phyloP scores from a whole-genome alignment of 2,797 vertebrate genomes.

The Clarias pachynema region DNA sequence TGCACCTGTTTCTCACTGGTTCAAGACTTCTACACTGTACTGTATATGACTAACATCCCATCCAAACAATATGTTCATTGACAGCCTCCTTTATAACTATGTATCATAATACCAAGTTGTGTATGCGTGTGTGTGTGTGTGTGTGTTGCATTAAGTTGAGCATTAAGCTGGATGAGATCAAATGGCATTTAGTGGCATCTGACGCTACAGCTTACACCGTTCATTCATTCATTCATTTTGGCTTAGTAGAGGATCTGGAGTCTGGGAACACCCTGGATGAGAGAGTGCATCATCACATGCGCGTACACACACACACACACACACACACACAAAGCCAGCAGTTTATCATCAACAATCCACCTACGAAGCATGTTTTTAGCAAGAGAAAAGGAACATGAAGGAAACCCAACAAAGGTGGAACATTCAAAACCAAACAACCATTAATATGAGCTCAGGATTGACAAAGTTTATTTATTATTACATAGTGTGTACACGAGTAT shows the following conservation, averaged over 20 bases:
- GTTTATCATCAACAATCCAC: conserved; percentile 7
- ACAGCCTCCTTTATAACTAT: background rate
- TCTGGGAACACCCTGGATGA: background rate
- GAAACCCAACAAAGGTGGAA: background rate
- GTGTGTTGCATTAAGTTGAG: too few relatives aligned
- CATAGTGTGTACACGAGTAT: background rate
- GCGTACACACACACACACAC: background rate
- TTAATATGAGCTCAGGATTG: background rate
- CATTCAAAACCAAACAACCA: background rate
- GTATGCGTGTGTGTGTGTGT: too few relatives aligned
- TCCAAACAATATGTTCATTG: background rate
- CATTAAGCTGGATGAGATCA: too few relatives aligned
- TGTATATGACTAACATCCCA: background rate
- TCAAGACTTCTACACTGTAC: too few relatives aligned
- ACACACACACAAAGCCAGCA: background rate
- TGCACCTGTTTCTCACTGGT: too few relatives aligned
- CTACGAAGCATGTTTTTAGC: background rate
- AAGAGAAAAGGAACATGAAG: background rate
- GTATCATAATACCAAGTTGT: background rate
- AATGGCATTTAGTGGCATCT: background rate
- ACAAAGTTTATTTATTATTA: too few relatives aligned
- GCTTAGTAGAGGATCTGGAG: background rate
- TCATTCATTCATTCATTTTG: too few relatives aligned
- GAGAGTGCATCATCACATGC: background rate
- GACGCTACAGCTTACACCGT: background rate